phyloP scores from a whole-genome alignment of 2,797 vertebrate species.

The Clarias platycephalus region DNA sequence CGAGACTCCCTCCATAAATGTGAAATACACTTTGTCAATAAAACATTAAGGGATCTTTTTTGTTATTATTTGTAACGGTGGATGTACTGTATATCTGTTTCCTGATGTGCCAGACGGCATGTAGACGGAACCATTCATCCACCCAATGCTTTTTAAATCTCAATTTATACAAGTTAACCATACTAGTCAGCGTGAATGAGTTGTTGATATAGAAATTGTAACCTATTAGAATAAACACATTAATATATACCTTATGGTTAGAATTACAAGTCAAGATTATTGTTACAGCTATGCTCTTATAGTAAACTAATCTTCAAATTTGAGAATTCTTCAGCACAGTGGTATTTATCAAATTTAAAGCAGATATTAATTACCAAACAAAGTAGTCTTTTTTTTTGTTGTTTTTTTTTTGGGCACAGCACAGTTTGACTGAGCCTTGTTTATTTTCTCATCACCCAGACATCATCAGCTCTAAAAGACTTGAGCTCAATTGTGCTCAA shows the following conservation, averaged over 20 bases:
- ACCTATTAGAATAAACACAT: not conserved
- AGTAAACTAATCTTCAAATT: not conserved
- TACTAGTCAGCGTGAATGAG: not conserved
- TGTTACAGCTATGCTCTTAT: not conserved
- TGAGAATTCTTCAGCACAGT: not conserved
- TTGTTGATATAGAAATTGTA: not conserved
- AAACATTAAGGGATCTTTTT: too few relatives aligned
- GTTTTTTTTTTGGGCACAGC: not conserved
- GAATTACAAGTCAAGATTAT: not conserved
- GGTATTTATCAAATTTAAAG: not conserved
- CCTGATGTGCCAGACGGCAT: too few relatives aligned
- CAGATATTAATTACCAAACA: not conserved
- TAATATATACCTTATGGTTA: not conserved
- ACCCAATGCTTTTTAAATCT: too few relatives aligned
- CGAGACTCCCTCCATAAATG: not conserved
- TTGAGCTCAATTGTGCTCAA: constrained; percentile 63
- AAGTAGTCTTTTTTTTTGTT: not conserved
- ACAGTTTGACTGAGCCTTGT: not conserved
- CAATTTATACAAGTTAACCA: too few relatives aligned
- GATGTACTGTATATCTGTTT: too few relatives aligned
- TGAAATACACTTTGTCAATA: not conserved
- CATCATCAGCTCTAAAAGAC: constrained; percentile 55
- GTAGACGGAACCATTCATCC: too few relatives aligned
- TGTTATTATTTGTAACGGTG: too few relatives aligned
- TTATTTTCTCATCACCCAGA: constrained; percentile 54